Conservation (phyloP, 2,888 invertebrate species). For the Cyclophora punctaria region DNA sequence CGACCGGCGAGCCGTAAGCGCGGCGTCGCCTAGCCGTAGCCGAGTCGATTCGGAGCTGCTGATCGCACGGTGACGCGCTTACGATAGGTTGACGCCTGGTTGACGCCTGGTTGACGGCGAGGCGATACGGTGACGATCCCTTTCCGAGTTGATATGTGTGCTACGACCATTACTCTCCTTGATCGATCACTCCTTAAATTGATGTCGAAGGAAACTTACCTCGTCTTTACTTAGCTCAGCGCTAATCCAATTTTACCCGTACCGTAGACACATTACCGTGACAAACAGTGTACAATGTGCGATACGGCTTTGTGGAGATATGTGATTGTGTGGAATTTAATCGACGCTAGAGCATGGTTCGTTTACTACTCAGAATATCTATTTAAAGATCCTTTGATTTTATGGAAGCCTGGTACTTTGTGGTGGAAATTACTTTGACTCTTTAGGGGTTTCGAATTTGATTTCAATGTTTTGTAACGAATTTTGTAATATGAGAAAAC, state of each 20-base stretch:
- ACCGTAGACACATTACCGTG: conserved; percentile 22
- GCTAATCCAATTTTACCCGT: conserved; percentile 21
- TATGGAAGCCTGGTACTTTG: background rate
- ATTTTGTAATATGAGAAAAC: no score
- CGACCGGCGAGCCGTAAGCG: no score
- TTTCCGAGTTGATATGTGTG: no score
- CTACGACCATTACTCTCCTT: conserved; percentile 31
- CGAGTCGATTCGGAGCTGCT: no score
- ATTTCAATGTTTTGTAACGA: no score
- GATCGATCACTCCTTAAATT: conserved; percentile 35
- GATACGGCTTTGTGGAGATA: conserved; percentile 3
- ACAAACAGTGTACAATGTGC: conserved; percentile 21
- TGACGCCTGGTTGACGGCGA: no score
- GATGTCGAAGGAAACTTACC: conserved; percentile 38
- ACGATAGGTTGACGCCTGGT: no score
- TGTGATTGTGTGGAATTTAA: conserved; percentile 7
- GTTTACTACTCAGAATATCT: background rate
- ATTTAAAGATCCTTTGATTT: conserved; percentile 1
- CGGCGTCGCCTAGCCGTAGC: no score
- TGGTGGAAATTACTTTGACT: no score
- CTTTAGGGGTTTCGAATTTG: no score
- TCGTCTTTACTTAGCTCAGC: conserved; percentile 27
- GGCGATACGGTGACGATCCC: no score
- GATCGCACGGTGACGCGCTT: no score
- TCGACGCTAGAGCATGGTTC: background rate